phyloP scores from a whole-genome alignment of 2,113 vertebrate species.

The Mesocricetus auratus region DNA sequence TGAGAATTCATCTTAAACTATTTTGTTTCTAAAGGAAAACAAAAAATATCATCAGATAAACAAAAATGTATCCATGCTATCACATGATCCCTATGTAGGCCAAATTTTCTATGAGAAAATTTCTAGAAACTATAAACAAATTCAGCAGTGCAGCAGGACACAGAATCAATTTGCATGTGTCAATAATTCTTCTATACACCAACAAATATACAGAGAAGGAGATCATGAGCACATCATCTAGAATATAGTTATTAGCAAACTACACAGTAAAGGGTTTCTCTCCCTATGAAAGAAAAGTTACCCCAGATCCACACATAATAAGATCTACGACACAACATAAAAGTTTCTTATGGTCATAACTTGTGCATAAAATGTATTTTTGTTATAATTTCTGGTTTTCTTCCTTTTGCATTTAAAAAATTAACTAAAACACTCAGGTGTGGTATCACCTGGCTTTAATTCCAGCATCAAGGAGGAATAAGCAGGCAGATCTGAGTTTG shows the following conservation, averaged over 20 bases:
- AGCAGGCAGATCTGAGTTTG: not conserved
- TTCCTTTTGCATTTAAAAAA: conserved; percentile 5
- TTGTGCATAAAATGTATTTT: not conserved
- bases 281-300: not conserved
- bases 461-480: not conserved
- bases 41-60: not conserved
- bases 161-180: not conserved
- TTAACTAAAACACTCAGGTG: not conserved
- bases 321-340: not conserved
- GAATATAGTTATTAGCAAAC: not conserved
- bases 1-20: not conserved
- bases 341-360: not conserved
- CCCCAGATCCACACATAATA: not conserved
- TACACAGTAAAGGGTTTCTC: not conserved
- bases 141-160: not conserved
- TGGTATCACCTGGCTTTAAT: not conserved
- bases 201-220: not conserved
- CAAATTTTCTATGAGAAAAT: not conserved
- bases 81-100: not conserved
- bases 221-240: not conserved
- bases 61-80: not conserved
- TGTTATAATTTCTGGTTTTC: not conserved
- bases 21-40: not conserved
- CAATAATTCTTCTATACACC: not conserved
- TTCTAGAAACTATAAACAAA: not conserved